Base-by-base conservation (phyloP, 1,140 invertebrate species). In the Zaprionus kolodkinae region DNA sequence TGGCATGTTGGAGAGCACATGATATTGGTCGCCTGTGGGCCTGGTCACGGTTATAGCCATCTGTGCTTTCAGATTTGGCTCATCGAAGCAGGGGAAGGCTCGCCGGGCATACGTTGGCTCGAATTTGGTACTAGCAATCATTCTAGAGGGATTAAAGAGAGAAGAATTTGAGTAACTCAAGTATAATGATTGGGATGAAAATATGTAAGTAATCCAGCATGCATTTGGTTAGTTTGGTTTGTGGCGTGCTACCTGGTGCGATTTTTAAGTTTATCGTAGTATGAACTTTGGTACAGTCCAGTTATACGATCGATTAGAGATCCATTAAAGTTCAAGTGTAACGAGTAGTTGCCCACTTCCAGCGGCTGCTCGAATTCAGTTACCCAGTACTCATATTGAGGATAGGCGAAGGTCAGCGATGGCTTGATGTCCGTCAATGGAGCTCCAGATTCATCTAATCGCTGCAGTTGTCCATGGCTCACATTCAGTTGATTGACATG, bases 1-100 rank as follows among this genome's bases (percentile, higher is more conserved):
- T 83, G 94, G 94, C 96, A 97, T 97, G 85, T 98, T 98, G 0
- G 96, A 97, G 10, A 98, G 93, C 7, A 96, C 96, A 57, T 94
- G 94, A 87, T 97, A 97, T 36, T 93, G 93, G 43, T 94, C 83
- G 1, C 85, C 89, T 27, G 92, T 92, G 0, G 96, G 96, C 80
- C 95, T 95, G 4, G 96, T 95, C 1, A 99, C 87, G 7, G 95
- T 95, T 11, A 99, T 95, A 30, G 94, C 95, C 93, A 96, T 99
- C 69, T 95, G 95, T 0, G 98, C 97, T 93, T 99, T 99, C 81
- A 99, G 96, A 38, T 95, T 94, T 0, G 99, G 98, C 91, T 99
- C 98, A 93, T 99, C 99, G 91, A 99, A 99, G 92, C 98, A 99
- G 0, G 98, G 98, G 89, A 98, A 99, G 0, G 97, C 96, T 92